Evolutionary conservation across 2,888 invertebrate species (phyloP), one percentile per base, ranked within the genome.

Genomic region (Cybosia mesomella): DNA sequence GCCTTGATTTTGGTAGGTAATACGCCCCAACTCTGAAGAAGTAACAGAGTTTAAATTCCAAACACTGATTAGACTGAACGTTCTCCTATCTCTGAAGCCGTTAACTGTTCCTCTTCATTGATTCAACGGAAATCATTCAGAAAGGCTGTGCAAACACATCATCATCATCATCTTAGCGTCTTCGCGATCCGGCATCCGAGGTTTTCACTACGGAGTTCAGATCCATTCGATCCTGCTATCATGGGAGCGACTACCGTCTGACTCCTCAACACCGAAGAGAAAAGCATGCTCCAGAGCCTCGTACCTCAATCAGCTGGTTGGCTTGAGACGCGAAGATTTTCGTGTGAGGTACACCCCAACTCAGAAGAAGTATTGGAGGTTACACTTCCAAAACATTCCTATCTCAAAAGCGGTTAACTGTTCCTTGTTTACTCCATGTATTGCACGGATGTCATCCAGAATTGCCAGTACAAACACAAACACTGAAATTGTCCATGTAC

Each of bases 351-450:
- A 36, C n/a, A 11, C n/a, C 5, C 21, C 10, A 34, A 58, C 11
- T 11, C 58, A 58, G 7, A n/a, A 21, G 21, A 11, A 22, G 0
- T 21, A 9, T 32, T 2, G 13, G 11, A 55, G 22, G 13, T 54
- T n/a, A 8, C 53, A 62, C 21, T 59, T 34, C 24, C 24, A 59
- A 59, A 59, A 32, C 8, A 32, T 43, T 58, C 43, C 21, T 62
- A 34, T 53, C 49, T 43, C 57, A 28, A 49, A 28, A 24, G 21
- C 32, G 21, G 39, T 32, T 21, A n/a, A 18, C 34, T n/a, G 60
- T 62, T 53, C 53, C 64, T 55, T 77, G 63, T 75, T 74, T 73
- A 67, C 73, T 70, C 76, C 74, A 74, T 69, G 76, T 71, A 36
- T 67, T 74, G 70, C 76, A 66, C 70, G 61, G 58, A 61, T 67